These are phyloP conservation scores for Liposcelis brunnea DNA, from an alignment of 2,888 invertebrate genomes.

Conservation along the genomic window DNA sequence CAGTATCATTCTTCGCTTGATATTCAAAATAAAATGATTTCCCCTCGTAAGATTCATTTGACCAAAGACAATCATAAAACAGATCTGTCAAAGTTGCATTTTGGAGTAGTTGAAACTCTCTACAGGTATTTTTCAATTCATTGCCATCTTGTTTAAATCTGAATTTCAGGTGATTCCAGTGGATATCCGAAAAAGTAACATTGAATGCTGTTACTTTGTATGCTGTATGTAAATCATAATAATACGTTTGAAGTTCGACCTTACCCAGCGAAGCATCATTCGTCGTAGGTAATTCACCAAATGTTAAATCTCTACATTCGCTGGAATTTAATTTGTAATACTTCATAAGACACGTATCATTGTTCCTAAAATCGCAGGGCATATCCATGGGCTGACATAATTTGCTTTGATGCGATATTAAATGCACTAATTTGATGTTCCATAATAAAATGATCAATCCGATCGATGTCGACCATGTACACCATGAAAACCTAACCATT, in stretches of 20 bases:
- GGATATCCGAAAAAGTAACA: background rate
- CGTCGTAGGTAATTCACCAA: background rate
- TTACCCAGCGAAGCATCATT: background rate
- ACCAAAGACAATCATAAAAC: constrained; percentile 6
- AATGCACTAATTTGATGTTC: too few relatives aligned
- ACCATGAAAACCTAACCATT: too few relatives aligned
- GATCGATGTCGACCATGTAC: too few relatives aligned
- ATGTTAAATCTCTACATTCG: background rate
- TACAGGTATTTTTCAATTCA: constrained; percentile 1
- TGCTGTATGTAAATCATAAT: background rate
- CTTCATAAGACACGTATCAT: background rate
- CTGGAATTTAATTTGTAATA: constrained; percentile 1
- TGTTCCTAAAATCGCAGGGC: too few relatives aligned
- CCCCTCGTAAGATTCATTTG: constrained; percentile 4
- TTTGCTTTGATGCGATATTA: too few relatives aligned
- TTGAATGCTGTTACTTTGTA: constrained; percentile 1
- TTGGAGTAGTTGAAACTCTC: background rate
- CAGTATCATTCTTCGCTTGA: background rate
- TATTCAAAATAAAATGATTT: constrained; percentile 7
- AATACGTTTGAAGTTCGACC: background rate
- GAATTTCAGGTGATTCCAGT: background rate
- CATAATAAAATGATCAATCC: too few relatives aligned
- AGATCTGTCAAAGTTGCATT: background rate
- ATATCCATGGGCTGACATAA: too few relatives aligned
- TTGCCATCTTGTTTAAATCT: constrained; percentile 3